A percentile compares a stretch with the other conserved stretches of the same genome.
Evolutionary conservation across 2,797 vertebrate genomes (phyloP).

Genomic region (Ara ararauna): DNA sequence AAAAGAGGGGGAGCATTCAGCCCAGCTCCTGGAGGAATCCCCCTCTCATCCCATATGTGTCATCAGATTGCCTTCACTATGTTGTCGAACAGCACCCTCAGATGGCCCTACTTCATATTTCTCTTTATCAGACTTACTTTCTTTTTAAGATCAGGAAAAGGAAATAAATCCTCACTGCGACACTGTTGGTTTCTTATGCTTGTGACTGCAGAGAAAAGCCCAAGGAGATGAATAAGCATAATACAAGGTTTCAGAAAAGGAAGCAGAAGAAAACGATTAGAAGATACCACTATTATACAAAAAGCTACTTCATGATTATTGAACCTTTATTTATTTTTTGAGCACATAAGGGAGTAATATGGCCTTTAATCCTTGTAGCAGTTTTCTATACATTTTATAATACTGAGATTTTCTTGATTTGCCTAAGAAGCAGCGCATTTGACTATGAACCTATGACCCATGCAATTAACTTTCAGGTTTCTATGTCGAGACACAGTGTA

Average conservation of each 20-base stretch:
- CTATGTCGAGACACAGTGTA: neutral
- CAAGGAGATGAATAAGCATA: neutral
- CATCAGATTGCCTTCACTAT: neutral
- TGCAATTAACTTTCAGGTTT: neutral
- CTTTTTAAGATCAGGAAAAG: neutral
- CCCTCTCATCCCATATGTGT: neutral
- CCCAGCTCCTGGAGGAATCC: neutral
- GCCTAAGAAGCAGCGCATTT: neutral
- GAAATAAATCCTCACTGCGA: neutral
- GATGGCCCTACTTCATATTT: conserved; percentile 17
- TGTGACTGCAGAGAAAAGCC: neutral
- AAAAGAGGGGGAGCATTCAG: neutral
- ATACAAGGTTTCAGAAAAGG: neutral
- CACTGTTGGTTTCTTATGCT: neutral
- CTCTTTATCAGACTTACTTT: neutral
- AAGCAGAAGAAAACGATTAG: neutral
- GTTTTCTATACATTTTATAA: neutral
- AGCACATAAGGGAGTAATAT: neutral
- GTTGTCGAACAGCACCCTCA: conserved; percentile 60
- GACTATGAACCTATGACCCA: neutral
- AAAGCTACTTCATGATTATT: neutral
- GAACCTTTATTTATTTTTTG: neutral
- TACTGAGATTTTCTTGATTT: neutral
- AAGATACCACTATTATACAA: neutral
- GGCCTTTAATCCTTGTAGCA: neutral